Evolutionary conservation across 2,888 invertebrate genomes (phyloP).

Genomic region (Ophraella communa): DNA sequence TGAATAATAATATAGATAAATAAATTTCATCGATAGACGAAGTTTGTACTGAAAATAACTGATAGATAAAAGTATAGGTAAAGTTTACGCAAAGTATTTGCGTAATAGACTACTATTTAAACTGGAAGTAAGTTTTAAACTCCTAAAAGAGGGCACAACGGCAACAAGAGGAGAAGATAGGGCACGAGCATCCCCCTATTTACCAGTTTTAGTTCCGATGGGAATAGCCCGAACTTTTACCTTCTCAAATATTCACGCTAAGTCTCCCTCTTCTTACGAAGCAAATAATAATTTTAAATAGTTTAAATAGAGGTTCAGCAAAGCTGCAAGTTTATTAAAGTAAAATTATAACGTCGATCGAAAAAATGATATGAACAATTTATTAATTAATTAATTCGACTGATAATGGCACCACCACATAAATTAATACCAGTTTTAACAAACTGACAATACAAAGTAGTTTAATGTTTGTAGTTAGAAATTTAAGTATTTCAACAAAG

Average conservation of each 20-base stretch:
- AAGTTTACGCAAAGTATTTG: constrained; percentile 8
- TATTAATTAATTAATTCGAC: too few species aligned
- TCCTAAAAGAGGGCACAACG: constrained; percentile 21
- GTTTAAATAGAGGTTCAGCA: not conserved
- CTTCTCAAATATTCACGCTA: constrained; percentile 50
- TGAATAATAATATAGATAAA: too few species aligned
- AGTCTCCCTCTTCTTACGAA: constrained; percentile 46
- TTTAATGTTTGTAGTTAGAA: too few species aligned
- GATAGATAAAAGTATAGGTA: not conserved
- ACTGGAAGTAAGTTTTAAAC: constrained; percentile 34
- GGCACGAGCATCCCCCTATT: constrained; percentile 32
- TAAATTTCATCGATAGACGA: too few species aligned
- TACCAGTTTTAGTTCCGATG: constrained; percentile 39
- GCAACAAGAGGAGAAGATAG: not conserved
- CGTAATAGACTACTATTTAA: constrained; percentile 37
- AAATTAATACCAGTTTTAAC: too few species aligned
- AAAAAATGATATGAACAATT: too few species aligned
- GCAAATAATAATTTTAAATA: constrained; percentile 40
- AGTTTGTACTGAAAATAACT: not conserved
- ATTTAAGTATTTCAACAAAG: too few species aligned
- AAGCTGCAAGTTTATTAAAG: not conserved
- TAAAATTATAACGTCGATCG: not conserved
- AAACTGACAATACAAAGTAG: too few species aligned
- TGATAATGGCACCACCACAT: too few species aligned
- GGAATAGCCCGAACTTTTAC: constrained; percentile 44